A percentile compares a stretch with the other conserved stretches of the same genome.
Conservation (phyloP, 2,888 invertebrate genomes). For the Cephus nigrinus region DNA sequence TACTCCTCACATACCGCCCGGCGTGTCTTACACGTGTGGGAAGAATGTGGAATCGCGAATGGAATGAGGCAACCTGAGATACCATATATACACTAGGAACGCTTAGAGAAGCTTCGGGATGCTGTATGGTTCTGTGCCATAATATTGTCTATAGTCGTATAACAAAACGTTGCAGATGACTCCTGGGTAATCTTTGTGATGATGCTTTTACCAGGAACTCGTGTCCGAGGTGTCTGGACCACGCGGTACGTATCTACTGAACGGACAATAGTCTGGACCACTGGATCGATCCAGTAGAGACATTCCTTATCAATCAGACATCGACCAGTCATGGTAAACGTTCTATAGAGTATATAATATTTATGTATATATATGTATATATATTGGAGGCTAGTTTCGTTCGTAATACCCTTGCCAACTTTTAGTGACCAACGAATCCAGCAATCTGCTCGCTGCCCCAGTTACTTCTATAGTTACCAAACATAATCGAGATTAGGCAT, state of each 20-base stretch:
- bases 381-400: background rate
- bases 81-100: background rate
- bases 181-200: background rate
- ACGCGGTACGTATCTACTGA: background rate
- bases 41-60: constrained; percentile 63
- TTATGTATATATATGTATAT: background rate
- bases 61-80: constrained; percentile 58
- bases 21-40: constrained; percentile 61
- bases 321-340: background rate
- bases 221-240: background rate
- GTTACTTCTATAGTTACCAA: constrained; percentile 19
- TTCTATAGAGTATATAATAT: background rate
- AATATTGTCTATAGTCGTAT: background rate
- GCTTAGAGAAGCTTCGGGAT: background rate
- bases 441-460: constrained; percentile 15
- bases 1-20: constrained; percentile 26
- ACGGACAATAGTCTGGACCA: background rate
- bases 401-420: background rate
- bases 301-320: background rate
- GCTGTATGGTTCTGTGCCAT: background rate
- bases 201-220: background rate
- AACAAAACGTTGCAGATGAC: constrained; percentile 44
- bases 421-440: background rate
- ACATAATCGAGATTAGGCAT: constrained; percentile 19
- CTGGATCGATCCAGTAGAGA: background rate